phyloP scores from a whole-genome alignment of 2,797 vertebrate species.

The Notolepis coatsorum region DNA sequence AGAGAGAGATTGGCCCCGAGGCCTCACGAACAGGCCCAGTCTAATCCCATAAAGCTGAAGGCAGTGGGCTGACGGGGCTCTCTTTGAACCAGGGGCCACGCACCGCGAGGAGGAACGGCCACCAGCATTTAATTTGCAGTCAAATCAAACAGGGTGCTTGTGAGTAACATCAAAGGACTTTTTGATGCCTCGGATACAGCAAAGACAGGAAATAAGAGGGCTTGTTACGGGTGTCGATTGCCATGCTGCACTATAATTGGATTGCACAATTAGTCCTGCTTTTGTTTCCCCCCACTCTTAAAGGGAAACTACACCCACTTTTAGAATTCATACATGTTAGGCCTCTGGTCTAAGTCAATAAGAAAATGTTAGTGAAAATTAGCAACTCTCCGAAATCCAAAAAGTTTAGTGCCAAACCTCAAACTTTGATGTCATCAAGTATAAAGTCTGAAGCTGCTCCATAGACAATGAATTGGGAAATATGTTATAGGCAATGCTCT shows the following conservation, averaged over 20 bases:
- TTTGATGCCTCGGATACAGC: slow-evolving; percentile 62
- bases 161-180: slow-evolving; percentile 70
- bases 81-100: slow-evolving; percentile 69
- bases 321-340: no score
- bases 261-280: slow-evolving; percentile 59
- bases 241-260: slow-evolving; percentile 66
- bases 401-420: no score
- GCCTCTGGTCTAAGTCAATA: no score
- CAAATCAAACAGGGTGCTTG: slow-evolving; percentile 62
- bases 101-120: slow-evolving; percentile 51
- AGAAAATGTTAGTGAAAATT: slow-evolving; percentile 29
- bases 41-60: slow-evolving; percentile 43
- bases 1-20: slow-evolving; percentile 19
- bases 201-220: slow-evolving; percentile 72
- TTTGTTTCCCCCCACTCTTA: slow-evolving; percentile 56
- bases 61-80: slow-evolving; percentile 51
- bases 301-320: no score
- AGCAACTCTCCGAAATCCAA: no score
- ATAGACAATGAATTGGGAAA: no score
- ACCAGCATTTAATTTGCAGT: slow-evolving; percentile 70
- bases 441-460: no score
- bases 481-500: no score
- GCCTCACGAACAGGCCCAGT: slow-evolving; percentile 32
- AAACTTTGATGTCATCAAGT: no score
- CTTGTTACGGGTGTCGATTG: slow-evolving; percentile 71